These are phyloP conservation scores for Hypsibius dujardini DNA, from an alignment of 1,140 invertebrate genomes.

Conservation along the genomic window DNA sequence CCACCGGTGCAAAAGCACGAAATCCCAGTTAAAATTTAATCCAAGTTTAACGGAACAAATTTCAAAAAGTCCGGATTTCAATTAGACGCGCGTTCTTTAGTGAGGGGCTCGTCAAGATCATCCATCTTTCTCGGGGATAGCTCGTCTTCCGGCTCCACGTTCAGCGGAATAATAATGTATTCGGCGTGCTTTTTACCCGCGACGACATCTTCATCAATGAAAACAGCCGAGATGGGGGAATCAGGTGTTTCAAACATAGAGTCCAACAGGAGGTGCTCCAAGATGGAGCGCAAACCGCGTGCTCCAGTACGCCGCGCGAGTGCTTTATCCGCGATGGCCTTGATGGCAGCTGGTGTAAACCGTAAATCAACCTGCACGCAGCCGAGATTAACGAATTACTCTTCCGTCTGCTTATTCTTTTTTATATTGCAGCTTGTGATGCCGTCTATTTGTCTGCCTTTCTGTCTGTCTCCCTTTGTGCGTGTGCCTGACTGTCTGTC, in stretches of 20 bases:
- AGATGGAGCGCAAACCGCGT: conserved; percentile 71
- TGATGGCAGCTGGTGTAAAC: conserved; percentile 68
- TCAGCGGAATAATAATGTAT: conserved; percentile 24
- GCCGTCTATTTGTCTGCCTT: too few species aligned
- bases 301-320: conserved; percentile 94
- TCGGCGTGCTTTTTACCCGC: conserved; percentile 27
- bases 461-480: too few species aligned
- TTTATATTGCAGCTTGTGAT: too few species aligned
- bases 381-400: too few species aligned
- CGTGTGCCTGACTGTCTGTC: too few species aligned
- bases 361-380: conserved; percentile 65
- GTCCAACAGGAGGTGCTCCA: conserved; percentile 64
- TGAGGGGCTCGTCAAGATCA: too few species aligned
- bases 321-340: conserved; percentile 66
- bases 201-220: conserved; percentile 43
- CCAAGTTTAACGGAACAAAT: conserved; percentile 19
- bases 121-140: conserved; percentile 10
- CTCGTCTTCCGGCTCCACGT: conserved; percentile 9
- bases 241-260: conserved; percentile 96
- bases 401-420: too few species aligned
- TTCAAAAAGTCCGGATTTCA: conserved; percentile 19
- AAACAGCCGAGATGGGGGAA: conserved; percentile 67
- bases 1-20: conserved; percentile 14
- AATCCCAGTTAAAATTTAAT: conserved; percentile 18
- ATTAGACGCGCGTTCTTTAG: conserved; percentile 20